Percentiles rank a stretch among this genome's conserved stretches.
phyloP scores from a whole-genome alignment of 2,888 invertebrate species.

The Lepidonotus clava region DNA sequence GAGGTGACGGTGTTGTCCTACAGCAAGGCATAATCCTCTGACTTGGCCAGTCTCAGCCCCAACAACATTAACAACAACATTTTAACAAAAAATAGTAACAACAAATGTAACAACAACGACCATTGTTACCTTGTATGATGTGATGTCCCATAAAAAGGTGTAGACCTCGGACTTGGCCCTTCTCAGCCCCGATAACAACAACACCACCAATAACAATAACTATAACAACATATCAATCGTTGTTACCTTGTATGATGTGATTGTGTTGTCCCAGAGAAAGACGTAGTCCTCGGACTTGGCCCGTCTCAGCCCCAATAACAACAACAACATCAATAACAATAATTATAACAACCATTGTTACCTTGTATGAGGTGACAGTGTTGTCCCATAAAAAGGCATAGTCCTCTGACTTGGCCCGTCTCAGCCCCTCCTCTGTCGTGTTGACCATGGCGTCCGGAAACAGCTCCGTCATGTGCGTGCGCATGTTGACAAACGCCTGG shows the following conservation, averaged over 20 bases:
- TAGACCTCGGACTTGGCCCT: not conserved
- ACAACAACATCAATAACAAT: too few relatives aligned
- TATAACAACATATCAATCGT: too few relatives aligned
- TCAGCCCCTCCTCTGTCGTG: slow-evolving; percentile 72
- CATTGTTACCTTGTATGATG: slow-evolving; percentile 75
- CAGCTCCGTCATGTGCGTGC: slow-evolving; percentile 77
- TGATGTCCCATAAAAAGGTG: slow-evolving; percentile 79
- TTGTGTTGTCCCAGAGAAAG: not conserved
- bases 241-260: not conserved
- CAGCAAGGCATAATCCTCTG: slow-evolving; percentile 77
- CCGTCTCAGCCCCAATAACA: too few relatives aligned
- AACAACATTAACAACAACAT: too few relatives aligned
- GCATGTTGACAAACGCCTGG: slow-evolving; percentile 77
- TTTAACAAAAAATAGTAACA: too few relatives aligned
- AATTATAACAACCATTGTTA: too few relatives aligned
- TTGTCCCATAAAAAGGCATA: slow-evolving; percentile 80
- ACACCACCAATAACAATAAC: too few relatives aligned
- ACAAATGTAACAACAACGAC: too few relatives aligned
- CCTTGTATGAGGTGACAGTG: slow-evolving; percentile 70
- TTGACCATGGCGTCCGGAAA: slow-evolving; percentile 74
- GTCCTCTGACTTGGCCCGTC: slow-evolving; percentile 72
- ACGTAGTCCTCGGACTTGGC: not conserved
- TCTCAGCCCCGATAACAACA: too few relatives aligned
- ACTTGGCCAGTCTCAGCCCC: slow-evolving; percentile 73
- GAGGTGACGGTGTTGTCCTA: slow-evolving; percentile 78